Conservation (phyloP, 1,140 invertebrate genomes). For the Acromyrmex heyeri region DNA sequence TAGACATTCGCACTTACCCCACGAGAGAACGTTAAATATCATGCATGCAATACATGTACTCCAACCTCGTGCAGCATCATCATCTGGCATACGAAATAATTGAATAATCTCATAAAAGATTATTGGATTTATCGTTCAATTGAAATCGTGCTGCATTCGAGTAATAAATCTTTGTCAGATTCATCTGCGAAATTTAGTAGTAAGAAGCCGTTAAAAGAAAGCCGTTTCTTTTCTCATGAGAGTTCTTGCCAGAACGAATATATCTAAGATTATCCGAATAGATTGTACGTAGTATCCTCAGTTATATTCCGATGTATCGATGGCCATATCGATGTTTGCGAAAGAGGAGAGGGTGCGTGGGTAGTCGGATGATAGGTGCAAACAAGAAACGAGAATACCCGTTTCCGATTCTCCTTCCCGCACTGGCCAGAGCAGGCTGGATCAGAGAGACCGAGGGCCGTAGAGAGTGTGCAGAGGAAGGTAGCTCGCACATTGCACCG, state of each 20-base stretch:
- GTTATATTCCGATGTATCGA: slow-evolving; percentile 83
- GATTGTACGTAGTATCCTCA: slow-evolving; percentile 74
- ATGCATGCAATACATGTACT: neutral
- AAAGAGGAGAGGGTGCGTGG: slow-evolving; percentile 45
- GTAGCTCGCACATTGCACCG: slow-evolving; percentile 69
- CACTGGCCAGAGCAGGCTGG: slow-evolving; percentile 68
- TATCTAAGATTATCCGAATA: slow-evolving; percentile 48
- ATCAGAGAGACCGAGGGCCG: slow-evolving; percentile 63
- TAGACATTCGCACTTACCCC: slow-evolving; percentile 67
- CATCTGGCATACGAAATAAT: neutral
- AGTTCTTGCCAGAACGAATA: neutral
- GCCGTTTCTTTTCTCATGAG: slow-evolving; percentile 13
- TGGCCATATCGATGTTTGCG: slow-evolving; percentile 80
- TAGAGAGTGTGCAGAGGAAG: slow-evolving; percentile 61
- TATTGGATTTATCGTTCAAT: neutral
- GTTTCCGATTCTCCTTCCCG: slow-evolving; percentile 38
- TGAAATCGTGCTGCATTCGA: neutral
- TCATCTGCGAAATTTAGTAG: neutral
- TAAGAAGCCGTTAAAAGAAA: neutral
- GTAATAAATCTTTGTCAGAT: neutral
- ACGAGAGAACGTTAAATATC: slow-evolving; percentile 44
- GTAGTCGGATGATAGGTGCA: slow-evolving; percentile 77
- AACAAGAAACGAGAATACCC: slow-evolving; percentile 84
- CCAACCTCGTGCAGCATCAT: neutral
- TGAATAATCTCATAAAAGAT: neutral